phyloP scores from a whole-genome alignment of 2,113 vertebrate species.

The Ameiurus melas region DNA sequence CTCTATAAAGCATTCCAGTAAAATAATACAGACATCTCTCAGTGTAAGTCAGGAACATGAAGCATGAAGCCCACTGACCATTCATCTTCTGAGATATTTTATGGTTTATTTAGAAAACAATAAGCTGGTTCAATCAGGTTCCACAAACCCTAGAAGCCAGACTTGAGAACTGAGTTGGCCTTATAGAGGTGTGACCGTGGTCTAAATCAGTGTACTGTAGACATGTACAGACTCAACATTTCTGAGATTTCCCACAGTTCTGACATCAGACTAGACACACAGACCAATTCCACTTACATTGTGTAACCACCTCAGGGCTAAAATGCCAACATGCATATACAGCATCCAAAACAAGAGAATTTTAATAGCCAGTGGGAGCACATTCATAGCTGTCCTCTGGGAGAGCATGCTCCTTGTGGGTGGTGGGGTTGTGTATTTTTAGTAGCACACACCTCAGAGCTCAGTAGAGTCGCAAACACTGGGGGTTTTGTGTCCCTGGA shows the following conservation, averaged over 20 bases:
- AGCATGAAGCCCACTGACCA: background rate
- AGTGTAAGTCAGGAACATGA: background rate
- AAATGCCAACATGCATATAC: slow-evolving; percentile 16
- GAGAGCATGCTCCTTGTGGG: background rate
- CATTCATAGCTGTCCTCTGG: slow-evolving; percentile 3
- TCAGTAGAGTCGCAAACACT: background rate
- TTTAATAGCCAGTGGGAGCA: slow-evolving; percentile 14
- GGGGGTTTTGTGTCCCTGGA: background rate
- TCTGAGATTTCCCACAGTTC: background rate
- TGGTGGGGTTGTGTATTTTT: slow-evolving; percentile 22
- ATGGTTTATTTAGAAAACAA: background rate
- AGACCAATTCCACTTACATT: background rate
- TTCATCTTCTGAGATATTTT: background rate
- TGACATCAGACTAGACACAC: background rate
- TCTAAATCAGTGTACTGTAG: background rate
- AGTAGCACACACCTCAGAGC: slow-evolving; percentile 16
- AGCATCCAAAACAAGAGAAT: slow-evolving; percentile 12
- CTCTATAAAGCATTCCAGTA: background rate
- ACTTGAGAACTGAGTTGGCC: background rate
- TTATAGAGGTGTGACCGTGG: background rate
- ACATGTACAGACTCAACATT: slow-evolving; percentile 13
- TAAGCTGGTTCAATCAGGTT: background rate
- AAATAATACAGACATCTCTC: background rate
- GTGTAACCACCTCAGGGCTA: slow-evolving; percentile 1
- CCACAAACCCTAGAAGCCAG: background rate